Conservation (phyloP, 1,140 invertebrate genomes). For the Plectrocnemia conspersa region DNA sequence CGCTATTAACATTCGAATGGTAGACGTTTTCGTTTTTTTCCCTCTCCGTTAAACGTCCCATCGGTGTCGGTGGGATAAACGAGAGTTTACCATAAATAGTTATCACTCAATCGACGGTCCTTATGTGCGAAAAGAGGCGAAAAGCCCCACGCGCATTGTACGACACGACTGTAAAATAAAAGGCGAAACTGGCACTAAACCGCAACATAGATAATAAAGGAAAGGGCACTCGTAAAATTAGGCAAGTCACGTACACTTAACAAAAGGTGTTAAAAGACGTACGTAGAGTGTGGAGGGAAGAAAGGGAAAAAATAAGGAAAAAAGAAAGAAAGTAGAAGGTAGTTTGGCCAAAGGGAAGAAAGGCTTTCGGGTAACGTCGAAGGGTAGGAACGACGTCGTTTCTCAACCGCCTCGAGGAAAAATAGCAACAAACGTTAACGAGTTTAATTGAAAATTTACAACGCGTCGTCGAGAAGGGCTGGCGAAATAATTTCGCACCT, state of each 20-base stretch:
- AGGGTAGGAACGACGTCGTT: not conserved
- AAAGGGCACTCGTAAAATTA: conserved; percentile 35
- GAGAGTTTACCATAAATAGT: too few relatives aligned
- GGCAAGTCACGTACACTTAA: conserved; percentile 34
- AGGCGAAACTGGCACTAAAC: conserved; percentile 33
- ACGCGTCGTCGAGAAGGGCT: too few relatives aligned
- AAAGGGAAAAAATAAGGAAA: too few relatives aligned
- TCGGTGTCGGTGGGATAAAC: too few relatives aligned
- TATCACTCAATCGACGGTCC: not conserved
- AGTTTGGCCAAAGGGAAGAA: too few relatives aligned
- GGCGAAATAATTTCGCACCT: too few relatives aligned
- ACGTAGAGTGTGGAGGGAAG: conserved; percentile 1
- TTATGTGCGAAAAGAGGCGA: conserved; percentile 10
- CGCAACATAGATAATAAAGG: conserved; percentile 28
- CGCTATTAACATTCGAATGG: conserved; percentile 24
- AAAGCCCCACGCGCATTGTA: conserved; percentile 20
- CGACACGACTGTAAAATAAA: conserved; percentile 27
- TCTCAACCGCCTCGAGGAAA: too few relatives aligned
- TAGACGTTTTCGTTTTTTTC: conserved; percentile 13
- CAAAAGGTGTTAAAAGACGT: conserved; percentile 35
- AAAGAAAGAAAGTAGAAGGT: too few relatives aligned
- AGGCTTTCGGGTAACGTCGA: not conserved
- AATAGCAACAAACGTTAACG: too few relatives aligned
- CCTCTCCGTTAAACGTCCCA: not conserved
- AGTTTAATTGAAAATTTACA: too few relatives aligned